These are phyloP conservation scores for Scarus forsteni DNA, from an alignment of 2,797 vertebrate genomes.

Conservation along the genomic window DNA sequence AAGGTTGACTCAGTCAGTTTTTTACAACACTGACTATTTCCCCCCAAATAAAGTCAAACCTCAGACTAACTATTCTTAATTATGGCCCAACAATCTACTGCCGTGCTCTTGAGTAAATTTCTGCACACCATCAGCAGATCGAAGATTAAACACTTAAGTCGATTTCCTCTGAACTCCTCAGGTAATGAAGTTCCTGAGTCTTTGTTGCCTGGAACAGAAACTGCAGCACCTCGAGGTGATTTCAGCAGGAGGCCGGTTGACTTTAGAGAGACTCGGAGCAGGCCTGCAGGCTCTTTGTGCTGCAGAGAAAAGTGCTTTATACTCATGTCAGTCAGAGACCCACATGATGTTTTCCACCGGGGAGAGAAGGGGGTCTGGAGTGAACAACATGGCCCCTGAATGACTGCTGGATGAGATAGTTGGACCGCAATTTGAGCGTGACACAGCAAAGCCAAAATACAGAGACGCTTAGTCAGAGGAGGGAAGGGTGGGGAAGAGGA, in stretches of 20 bases:
- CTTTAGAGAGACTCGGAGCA: constrained; percentile 33
- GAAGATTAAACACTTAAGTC: constrained; percentile 18
- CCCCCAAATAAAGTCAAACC: constrained; percentile 67
- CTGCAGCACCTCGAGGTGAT: constrained; percentile 42
- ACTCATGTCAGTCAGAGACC: constrained; percentile 42
- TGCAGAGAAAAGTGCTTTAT: constrained; percentile 34
- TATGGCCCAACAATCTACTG: constrained; percentile 49
- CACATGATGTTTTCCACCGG: constrained; percentile 39
- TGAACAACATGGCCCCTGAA: constrained; percentile 29
- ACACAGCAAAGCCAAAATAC: constrained; percentile 40
- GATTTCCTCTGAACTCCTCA: constrained; percentile 28
- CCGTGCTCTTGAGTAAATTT: constrained; percentile 30
- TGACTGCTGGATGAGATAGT: constrained; percentile 33
- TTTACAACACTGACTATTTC: constrained; percentile 61
- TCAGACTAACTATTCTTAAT: constrained; percentile 65
- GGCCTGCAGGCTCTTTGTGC: constrained; percentile 33
- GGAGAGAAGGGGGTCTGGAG: constrained; percentile 39
- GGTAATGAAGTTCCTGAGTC: constrained; percentile 38
- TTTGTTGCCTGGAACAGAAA: constrained; percentile 38
- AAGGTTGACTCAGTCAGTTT: constrained; percentile 56
- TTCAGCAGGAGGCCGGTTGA: constrained; percentile 33
- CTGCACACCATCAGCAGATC: constrained; percentile 35
- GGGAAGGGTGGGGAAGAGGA: neutral
- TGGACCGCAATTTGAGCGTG: constrained; percentile 48
- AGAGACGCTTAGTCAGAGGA: constrained; percentile 14